Percentiles rank a stretch among this genome's conserved stretches.
Evolutionary conservation across 2,113 vertebrate genomes (phyloP).

Genomic region (Labeo catla): DNA sequence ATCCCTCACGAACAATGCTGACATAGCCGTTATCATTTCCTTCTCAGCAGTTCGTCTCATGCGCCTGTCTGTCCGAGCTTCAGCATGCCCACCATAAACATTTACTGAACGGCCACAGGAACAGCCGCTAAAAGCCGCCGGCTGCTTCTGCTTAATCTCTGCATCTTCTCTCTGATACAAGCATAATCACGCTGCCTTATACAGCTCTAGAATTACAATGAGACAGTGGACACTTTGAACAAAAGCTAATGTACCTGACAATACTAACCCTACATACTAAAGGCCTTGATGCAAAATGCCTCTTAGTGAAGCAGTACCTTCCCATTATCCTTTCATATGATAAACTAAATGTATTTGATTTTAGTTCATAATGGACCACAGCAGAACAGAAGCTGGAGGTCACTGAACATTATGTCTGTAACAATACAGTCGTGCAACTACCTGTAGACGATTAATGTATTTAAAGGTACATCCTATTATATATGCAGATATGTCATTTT

Average conservation of each 20-base stretch:
- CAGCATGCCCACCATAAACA: background rate
- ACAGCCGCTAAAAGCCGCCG: background rate
- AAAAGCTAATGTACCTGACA: conserved; percentile 6
- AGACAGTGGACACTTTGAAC: conserved; percentile 16
- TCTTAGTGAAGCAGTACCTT: conserved; percentile 3
- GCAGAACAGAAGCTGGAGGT: background rate
- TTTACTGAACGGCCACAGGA: conserved; percentile 19
- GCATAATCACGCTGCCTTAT: background rate
- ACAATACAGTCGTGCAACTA: background rate
- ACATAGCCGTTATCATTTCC: conserved; percentile 1
- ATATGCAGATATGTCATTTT: background rate
- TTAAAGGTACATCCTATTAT: background rate
- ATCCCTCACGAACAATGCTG: background rate
- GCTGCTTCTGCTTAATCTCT: conserved; percentile 20
- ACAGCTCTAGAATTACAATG: conserved; percentile 18
- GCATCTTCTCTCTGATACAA: conserved; percentile 24
- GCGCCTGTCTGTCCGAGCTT: background rate
- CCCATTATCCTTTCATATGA: conserved; percentile 2
- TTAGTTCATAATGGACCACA: conserved; percentile 1
- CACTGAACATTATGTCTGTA: background rate
- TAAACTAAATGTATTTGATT: conserved; percentile 1
- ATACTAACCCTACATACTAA: background rate
- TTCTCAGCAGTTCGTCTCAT: background rate
- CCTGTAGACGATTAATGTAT: background rate
- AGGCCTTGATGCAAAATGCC: background rate